Evolutionary conservation across 2,888 invertebrate species (phyloP).

Genomic region (Tetropium fuscum): DNA sequence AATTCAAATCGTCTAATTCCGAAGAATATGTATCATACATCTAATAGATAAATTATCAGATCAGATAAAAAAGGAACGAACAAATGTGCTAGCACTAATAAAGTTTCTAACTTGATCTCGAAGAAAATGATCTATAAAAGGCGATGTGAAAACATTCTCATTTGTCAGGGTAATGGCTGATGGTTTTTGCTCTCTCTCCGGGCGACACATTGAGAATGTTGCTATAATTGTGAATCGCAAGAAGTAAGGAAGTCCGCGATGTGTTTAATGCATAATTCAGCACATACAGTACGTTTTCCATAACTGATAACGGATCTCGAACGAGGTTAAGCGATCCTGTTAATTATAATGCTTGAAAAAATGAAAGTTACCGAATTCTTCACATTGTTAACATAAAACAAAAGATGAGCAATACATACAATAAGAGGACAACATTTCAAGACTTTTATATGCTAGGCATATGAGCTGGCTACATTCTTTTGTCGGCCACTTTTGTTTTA

Average conservation of each 20-base stretch:
- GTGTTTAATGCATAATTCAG: slow-evolving; percentile 38
- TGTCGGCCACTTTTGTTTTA: too few species aligned
- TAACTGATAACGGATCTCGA: slow-evolving; percentile 38
- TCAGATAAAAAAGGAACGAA: slow-evolving; percentile 7
- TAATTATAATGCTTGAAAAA: slow-evolving; percentile 26
- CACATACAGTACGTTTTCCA: slow-evolving; percentile 32
- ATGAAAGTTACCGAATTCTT: slow-evolving; percentile 28
- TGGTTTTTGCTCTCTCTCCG: slow-evolving; percentile 16
- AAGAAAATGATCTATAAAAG: slow-evolving; percentile 32
- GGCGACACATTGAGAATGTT: slow-evolving; percentile 1
- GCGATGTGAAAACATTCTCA: slow-evolving; percentile 36
- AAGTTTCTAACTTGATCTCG: slow-evolving; percentile 32
- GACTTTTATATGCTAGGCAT: too few species aligned
- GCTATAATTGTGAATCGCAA: neutral
- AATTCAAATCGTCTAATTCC: too few species aligned
- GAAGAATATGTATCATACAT: neutral
- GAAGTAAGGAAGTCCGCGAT: neutral
- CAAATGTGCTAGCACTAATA: slow-evolving; percentile 31
- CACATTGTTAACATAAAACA: neutral
- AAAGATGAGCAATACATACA: neutral
- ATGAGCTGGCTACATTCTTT: too few species aligned
- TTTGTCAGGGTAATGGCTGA: slow-evolving; percentile 23
- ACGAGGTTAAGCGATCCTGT: slow-evolving; percentile 33
- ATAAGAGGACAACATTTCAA: too few species aligned
- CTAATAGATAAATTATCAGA: slow-evolving; percentile 2